A percentile compares a stretch with the other conserved stretches of the same genome.
Evolutionary conservation across 35 echinoderm and acorn worm genomes (phyloP).

Genomic region (Anneissia japonica): DNA sequence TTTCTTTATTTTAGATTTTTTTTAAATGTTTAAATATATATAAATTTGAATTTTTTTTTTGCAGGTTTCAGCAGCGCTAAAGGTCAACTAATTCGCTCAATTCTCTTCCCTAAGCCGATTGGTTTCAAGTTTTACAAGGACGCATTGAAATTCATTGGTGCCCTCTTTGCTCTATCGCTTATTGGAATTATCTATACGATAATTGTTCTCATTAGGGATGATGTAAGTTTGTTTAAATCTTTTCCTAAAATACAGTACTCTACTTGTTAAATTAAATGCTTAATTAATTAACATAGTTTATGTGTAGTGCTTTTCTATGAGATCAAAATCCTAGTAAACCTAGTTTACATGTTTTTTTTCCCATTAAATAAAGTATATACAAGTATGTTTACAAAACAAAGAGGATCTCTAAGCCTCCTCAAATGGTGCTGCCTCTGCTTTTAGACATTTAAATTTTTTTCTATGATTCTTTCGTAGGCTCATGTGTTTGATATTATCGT

Average conservation of each 20-base stretch:
- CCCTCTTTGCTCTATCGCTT: constrained; percentile 13
- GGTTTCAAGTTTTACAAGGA: constrained; percentile 93
- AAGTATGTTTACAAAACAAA: too few species aligned
- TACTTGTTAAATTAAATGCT: too few species aligned
- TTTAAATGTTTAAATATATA: neutral
- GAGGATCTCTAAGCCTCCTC: too few species aligned
- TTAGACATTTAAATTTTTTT: neutral
- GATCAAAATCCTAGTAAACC: too few species aligned
- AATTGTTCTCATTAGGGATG: neutral
- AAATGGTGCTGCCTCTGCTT: too few species aligned
- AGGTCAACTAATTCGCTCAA: constrained; percentile 75
- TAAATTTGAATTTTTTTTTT: constrained; percentile 2
- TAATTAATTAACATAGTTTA: too few species aligned
- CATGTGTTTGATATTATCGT: constrained; percentile 49
- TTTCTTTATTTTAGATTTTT: too few species aligned
- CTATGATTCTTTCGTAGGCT: constrained; percentile 25
- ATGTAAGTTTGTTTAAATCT: neutral
- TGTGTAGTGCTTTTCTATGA: too few species aligned
- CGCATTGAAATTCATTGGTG: constrained; percentile 83
- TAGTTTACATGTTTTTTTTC: too few species aligned
- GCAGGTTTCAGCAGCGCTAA: constrained; percentile 81
- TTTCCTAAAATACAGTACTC: too few species aligned
- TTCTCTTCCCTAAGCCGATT: constrained; percentile 89
- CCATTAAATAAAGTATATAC: too few species aligned
- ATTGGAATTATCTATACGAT: neutral